phyloP scores from a whole-genome alignment of 2,888 invertebrate species.

The Chironomus riparius region DNA sequence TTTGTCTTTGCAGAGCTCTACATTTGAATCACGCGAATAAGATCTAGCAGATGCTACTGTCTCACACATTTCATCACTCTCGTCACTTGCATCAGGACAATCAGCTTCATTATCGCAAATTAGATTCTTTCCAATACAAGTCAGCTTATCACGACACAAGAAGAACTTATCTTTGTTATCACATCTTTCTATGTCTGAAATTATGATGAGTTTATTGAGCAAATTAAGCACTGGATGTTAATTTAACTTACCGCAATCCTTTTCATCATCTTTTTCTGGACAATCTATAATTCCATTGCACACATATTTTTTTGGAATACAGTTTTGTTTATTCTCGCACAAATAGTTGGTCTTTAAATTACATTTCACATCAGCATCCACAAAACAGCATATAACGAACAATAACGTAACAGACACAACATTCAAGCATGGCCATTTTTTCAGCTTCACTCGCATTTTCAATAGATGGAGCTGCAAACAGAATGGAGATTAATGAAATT shows the following conservation, averaged over 20 bases:
- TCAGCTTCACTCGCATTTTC: too few relatives aligned
- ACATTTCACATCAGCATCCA: not conserved
- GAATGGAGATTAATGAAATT: too few relatives aligned
- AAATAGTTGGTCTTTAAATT: constrained; percentile 41
- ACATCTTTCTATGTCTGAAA: not conserved
- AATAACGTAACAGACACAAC: too few relatives aligned
- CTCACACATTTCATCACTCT: constrained; percentile 43
- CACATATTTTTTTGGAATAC: constrained; percentile 44
- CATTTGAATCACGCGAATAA: not conserved
- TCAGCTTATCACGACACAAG: constrained; percentile 35
- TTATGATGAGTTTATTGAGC: not conserved
- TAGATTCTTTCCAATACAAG: constrained; percentile 48
- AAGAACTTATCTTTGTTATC: not conserved
- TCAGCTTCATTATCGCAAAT: constrained; percentile 51
- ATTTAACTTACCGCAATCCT: constrained; percentile 44
- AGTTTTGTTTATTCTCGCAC: constrained; percentile 47
- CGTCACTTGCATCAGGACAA: constrained; percentile 54
- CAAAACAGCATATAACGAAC: too few relatives aligned
- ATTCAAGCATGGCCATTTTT: too few relatives aligned
- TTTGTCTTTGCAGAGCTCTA: not conserved
- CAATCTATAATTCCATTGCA: constrained; percentile 52
- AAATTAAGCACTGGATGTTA: not conserved
- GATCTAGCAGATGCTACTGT: constrained; percentile 30
- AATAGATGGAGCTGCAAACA: too few relatives aligned
- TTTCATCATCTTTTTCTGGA: constrained; percentile 49